Evolutionary conservation across 2,797 vertebrate genomes (phyloP).

Genomic region (Crypturellus tataupa): DNA sequence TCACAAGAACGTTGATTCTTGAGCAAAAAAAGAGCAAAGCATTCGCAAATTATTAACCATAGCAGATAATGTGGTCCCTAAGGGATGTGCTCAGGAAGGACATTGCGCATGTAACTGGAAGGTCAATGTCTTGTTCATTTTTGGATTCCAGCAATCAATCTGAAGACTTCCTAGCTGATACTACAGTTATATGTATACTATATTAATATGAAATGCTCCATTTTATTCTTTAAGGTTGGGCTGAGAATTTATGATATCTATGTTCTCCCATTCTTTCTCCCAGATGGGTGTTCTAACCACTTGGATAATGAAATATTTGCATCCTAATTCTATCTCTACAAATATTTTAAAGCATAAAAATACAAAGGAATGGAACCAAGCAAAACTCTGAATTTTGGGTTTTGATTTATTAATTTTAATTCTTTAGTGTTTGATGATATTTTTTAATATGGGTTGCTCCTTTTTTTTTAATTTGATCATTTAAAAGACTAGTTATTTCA

Average conservation of each 20-base stretch:
- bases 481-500: background rate
- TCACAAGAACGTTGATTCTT: background rate
- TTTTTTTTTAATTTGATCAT: background rate
- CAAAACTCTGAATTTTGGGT: background rate
- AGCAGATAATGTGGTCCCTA: background rate
- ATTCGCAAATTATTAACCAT: background rate
- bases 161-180: background rate
- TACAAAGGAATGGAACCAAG: background rate
- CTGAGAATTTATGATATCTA: background rate
- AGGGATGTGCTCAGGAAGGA: background rate
- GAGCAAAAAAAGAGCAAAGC: background rate
- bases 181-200: background rate
- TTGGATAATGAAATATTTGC: conserved; percentile 5
- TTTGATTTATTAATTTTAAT: background rate
- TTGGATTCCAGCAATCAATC: background rate
- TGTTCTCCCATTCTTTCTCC: background rate
- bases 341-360: background rate
- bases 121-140: background rate
- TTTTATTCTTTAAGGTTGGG: background rate
- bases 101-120: background rate
- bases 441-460: background rate
- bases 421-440: background rate
- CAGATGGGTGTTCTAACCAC: background rate
- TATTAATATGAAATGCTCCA: background rate
- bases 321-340: background rate